Base-by-base conservation (phyloP, 2,888 invertebrate genomes). In the Gasteruption jaculator region DNA sequence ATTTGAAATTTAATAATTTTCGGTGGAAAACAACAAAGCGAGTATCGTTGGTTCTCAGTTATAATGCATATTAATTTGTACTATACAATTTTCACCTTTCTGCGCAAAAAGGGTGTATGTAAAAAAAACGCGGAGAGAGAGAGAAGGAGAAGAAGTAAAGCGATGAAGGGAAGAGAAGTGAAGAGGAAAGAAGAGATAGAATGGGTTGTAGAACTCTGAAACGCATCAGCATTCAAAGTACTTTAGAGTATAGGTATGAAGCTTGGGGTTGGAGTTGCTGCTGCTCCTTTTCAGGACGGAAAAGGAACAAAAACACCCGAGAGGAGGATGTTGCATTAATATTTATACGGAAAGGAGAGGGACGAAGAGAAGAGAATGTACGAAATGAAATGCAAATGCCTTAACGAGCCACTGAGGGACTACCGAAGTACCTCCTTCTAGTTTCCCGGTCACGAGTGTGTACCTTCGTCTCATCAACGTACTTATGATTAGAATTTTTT, bases 161-260 rank as follows among this genome's bases (percentile, higher is more conserved):
- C 30, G 27, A 27, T 21, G 35, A 41, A 32, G 24, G n/a, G 24
- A 32, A 39, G 39, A 29, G 37, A 38, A 34, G 45, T 41, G 38
- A 19, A 32, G 36, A 45, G 18, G 31, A 46, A 29, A 24, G 27
- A 32, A 34, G 35, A 48, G 41, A 45, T 8, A 24, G n/a, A 24
- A 24, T 24, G 7, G 46, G 41, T 43, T 45, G 45, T 53, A 45
- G 45, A 55, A 52, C 53, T 58, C 50, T 51, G 54, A 50, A 51
- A 62, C 67, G 58, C 68, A 71, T 71, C 70, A 71, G 69, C 68
- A 71, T 71, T 70, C 70, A 71, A 70, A 70, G 70, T 69, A 54
- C 64, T 62, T 46, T 41, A 36, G 43, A 44, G 43, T 40, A 41
- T 50, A n/a, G n/a, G n/a, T n/a, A n/a, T n/a, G n/a, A n/a, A n/a